A percentile compares a stretch with the other conserved stretches of the same genome.
Conservation (phyloP, 1,140 invertebrate genomes). For the Drosophila obscura region DNA sequence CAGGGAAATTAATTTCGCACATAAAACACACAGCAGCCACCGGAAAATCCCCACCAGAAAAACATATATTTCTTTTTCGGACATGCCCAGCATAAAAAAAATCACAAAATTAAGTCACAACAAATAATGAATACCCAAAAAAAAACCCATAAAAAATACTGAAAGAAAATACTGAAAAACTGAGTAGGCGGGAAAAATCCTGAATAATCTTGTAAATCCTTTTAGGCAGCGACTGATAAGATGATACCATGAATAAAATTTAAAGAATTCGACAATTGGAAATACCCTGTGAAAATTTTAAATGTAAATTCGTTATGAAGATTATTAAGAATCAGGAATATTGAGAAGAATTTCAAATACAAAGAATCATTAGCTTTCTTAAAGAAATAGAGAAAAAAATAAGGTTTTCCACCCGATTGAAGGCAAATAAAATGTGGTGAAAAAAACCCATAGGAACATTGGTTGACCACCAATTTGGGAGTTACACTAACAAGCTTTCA, state of each 20-base stretch:
- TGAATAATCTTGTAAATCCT: conserved; percentile 41
- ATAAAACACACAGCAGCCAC: conserved; percentile 29
- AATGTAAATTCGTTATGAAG: not conserved
- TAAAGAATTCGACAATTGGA: too few species aligned
- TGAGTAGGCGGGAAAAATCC: not conserved
- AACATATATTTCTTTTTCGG: conserved; percentile 5
- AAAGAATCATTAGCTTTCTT: too few species aligned
- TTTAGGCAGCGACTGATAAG: conserved; percentile 9
- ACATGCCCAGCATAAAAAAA: conserved; percentile 28
- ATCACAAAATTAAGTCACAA: conserved; percentile 52
- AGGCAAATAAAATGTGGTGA: conserved; percentile 3
- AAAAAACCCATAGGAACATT: not conserved
- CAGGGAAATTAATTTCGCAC: conserved; percentile 43
- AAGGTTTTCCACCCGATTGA: conserved; percentile 10
- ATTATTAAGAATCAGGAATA: too few species aligned
- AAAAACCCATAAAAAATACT: conserved; percentile 25
- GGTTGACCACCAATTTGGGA: conserved; percentile 24
- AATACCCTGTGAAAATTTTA: not conserved
- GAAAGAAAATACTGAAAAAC: conserved; percentile 25
- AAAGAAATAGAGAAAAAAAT: too few species aligned
- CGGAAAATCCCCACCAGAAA: conserved; percentile 37
- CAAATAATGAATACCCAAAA: conserved; percentile 41
- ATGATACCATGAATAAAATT: not conserved
- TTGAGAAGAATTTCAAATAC: too few species aligned
- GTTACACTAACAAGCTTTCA: conserved; percentile 28